Base-by-base conservation (phyloP, 1,140 invertebrate species). In the Drosophila parvula region DNA sequence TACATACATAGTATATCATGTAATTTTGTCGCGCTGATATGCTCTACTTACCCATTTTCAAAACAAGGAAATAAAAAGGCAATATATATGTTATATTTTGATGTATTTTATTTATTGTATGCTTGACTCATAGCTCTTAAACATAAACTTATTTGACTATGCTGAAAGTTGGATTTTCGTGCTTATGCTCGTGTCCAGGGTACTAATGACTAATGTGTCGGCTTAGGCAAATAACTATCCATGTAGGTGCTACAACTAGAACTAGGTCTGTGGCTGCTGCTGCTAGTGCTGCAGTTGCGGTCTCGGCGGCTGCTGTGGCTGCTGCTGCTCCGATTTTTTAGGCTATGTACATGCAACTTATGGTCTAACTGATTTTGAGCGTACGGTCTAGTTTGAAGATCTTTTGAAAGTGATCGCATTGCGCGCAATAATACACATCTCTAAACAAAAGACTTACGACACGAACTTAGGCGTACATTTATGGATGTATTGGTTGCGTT, bases 381-480 rank as follows among this genome's bases (percentile, higher is more conserved):
- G 81, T 84, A 83, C 53, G 76, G 78, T 85, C 68, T 81, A 81
- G 68, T 69, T 75, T 90, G 86, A 90, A 90, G 86, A 90, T 90
- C 86, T 81, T 90, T 90, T 90, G 86, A 90, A 90, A 90, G 86
- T 86, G 71, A 83, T 74, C 64, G 69, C 64, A 63, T 57, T 45
- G 61, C 65, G 84, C 84, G 84, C 64, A 78, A 82, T 84, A 88
- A 81, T 89, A 90, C 78, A 90, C 78, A 90, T 78, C 64, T 88
- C 69, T 90, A 90, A 74, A 85, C 83, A 78, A 91, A 91, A 89
- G 90, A 91, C 90, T 91, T 90, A 90, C 85, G 83, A 89, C 73
- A 88, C 83, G 51, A 88, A 88, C 83, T 81, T 63, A 70, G 57
- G 43, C 53, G 76, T 74, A 69, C 56, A 43, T 45, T 58, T 55